Evolutionary conservation across 2,797 vertebrate species (phyloP).

Genomic region (Oreonectes daqikongensis): DNA sequence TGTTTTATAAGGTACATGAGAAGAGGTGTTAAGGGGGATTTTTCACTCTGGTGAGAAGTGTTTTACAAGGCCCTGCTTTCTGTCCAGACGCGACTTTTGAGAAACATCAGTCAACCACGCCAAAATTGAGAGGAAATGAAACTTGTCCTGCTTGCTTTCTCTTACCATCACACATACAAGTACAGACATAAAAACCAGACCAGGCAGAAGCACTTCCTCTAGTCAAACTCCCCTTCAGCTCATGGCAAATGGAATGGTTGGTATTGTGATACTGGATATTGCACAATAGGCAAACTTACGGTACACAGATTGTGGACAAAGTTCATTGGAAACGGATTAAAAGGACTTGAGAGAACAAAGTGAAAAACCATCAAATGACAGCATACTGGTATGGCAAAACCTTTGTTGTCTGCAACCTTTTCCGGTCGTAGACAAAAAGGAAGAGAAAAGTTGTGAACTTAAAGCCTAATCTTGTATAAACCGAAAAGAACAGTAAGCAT

Average conservation of each 20-base stretch:
- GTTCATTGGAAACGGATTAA: not conserved
- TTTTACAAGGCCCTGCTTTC: slow-evolving; percentile 44
- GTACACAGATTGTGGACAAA: not conserved
- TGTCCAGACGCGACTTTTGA: slow-evolving; percentile 26
- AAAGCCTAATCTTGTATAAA: slow-evolving; percentile 6
- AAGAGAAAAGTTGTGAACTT: slow-evolving; percentile 14
- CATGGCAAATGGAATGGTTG: not conserved
- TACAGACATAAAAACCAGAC: slow-evolving; percentile 7
- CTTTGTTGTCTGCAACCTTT: not conserved
- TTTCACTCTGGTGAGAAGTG: slow-evolving; percentile 33
- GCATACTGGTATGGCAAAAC: not conserved
- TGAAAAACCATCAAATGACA: not conserved
- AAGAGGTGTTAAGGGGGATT: slow-evolving; percentile 47
- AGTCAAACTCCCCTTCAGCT: too few relatives aligned
- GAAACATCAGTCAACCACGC: slow-evolving; percentile 38
- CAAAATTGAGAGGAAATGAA: slow-evolving; percentile 45
- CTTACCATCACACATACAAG: slow-evolving; percentile 40
- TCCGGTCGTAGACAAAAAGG: not conserved
- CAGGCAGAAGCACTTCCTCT: slow-evolving; percentile 24
- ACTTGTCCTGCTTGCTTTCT: slow-evolving; percentile 12
- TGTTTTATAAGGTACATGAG: slow-evolving; percentile 35
- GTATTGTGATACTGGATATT: not conserved
- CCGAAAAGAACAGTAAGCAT: slow-evolving; percentile 6
- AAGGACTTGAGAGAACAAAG: not conserved
- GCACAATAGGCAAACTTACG: not conserved